Evolutionary conservation across 1,140 invertebrate genomes (phyloP).

Genomic region (Eriocheir sinensis): DNA sequence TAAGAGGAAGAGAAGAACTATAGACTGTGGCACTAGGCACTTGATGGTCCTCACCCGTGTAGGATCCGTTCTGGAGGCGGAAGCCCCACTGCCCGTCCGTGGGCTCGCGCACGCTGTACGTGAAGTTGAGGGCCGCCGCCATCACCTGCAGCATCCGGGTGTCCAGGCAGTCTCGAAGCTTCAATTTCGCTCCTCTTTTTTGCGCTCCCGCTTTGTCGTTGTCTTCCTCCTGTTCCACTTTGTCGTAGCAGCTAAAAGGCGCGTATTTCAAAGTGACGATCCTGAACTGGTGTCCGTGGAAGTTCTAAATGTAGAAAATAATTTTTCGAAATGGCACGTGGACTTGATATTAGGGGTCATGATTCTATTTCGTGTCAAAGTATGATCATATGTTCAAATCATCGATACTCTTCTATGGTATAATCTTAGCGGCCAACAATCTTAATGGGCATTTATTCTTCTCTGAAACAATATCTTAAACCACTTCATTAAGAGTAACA

Average conservation of each 20-base stretch:
- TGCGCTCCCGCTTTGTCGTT: background rate
- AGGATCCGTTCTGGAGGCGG: constrained; percentile 57
- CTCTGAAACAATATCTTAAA: background rate
- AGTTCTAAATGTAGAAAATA: no score
- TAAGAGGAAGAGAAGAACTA: no score
- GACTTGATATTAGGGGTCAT: no score
- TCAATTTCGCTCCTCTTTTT: background rate
- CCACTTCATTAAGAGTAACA: no score
- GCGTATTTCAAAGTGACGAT: constrained; percentile 71
- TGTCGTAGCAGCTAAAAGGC: constrained; percentile 68
- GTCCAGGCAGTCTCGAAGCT: constrained; percentile 60
- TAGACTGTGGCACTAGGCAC: background rate
- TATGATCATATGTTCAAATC: no score
- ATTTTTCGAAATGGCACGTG: no score
- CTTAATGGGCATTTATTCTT: no score
- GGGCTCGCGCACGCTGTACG: constrained; percentile 62
- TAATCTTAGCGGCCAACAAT: no score
- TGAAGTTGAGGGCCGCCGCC: constrained; percentile 57
- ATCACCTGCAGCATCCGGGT: constrained; percentile 52
- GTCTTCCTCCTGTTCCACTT: background rate
- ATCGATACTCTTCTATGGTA: no score
- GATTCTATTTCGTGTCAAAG: no score
- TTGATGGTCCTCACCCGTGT: constrained; percentile 37
- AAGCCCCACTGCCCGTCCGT: constrained; percentile 51
- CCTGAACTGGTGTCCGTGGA: constrained; percentile 63